These are phyloP conservation scores for Erythrocercus mccallii DNA, from an alignment of 2,113 vertebrate species.

Conservation along the genomic window DNA sequence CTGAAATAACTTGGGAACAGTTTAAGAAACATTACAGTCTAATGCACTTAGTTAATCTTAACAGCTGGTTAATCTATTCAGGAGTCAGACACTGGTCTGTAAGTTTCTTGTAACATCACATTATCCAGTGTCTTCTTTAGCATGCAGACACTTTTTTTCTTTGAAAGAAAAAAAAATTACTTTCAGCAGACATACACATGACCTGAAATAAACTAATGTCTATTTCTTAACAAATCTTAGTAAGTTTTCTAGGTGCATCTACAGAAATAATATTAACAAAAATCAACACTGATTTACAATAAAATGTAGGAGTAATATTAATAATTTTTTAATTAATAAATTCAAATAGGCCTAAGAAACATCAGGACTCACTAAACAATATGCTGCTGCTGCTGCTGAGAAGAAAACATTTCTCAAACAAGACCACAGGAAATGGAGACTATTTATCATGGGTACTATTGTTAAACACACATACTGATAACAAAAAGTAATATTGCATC, in stretches of 20 bases:
- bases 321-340: background rate
- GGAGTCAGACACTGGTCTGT: background rate
- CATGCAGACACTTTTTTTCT: background rate
- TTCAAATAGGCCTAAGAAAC: background rate
- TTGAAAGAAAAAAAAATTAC: background rate
- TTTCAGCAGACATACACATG: background rate
- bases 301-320: background rate
- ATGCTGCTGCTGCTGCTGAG: background rate
- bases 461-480: background rate
- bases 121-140: background rate
- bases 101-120: background rate
- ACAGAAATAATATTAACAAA: background rate
- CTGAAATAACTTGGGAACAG: background rate
- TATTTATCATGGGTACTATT: background rate
- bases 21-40: background rate
- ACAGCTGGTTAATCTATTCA: background rate
- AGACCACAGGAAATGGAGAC: background rate
- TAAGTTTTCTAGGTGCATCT: background rate
- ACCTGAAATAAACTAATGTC: background rate
- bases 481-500: background rate
- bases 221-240: background rate
- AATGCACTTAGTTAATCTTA: background rate
- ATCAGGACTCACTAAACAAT: background rate
- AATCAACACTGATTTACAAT: background rate
- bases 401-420: background rate